phyloP scores from a whole-genome alignment of 2,797 vertebrate species.

The Anguilla anguilla region DNA sequence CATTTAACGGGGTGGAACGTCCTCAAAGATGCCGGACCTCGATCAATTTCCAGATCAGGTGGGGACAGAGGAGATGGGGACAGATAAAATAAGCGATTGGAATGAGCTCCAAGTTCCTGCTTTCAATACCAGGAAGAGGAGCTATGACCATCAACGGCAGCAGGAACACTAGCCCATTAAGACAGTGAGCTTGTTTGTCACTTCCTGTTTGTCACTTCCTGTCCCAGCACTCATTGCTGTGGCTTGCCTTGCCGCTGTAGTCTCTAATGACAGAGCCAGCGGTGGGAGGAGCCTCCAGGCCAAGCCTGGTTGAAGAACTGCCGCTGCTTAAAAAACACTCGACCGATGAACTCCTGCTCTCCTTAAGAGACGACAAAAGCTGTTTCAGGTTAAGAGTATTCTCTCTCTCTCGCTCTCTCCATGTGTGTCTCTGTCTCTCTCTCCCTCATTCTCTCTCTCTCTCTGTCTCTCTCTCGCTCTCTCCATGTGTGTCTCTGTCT shows the following conservation, averaged over 20 bases:
- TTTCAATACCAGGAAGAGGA: too few species aligned
- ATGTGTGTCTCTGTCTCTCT: too few species aligned
- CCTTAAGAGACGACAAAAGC: conserved; percentile 30
- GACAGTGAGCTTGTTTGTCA: conserved; percentile 32
- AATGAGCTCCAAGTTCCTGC: too few species aligned
- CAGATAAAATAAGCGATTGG: too few species aligned
- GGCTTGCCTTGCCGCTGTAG: neutral
- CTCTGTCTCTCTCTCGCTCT: neutral
- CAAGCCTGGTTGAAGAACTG: conserved; percentile 19
- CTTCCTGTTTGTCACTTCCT: conserved; percentile 32
- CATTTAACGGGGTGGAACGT: too few species aligned
- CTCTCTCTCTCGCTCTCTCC: neutral
- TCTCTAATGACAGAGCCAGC: neutral
- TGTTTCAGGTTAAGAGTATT: neutral
- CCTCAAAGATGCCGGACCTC: too few species aligned
- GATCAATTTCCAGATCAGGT: too few species aligned
- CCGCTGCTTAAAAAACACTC: neutral
- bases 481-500: too few species aligned
- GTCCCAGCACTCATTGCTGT: conserved; percentile 26
- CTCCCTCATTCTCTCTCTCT: conserved; percentile 8
- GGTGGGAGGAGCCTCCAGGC: conserved; percentile 15
- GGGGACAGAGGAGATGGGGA: too few species aligned
- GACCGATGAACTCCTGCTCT: neutral
- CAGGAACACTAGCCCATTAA: neutral
- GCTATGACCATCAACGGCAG: neutral